These are phyloP conservation scores for Paraplagusia blochii DNA, from an alignment of 2,113 vertebrate genomes.

Conservation along the genomic window DNA sequence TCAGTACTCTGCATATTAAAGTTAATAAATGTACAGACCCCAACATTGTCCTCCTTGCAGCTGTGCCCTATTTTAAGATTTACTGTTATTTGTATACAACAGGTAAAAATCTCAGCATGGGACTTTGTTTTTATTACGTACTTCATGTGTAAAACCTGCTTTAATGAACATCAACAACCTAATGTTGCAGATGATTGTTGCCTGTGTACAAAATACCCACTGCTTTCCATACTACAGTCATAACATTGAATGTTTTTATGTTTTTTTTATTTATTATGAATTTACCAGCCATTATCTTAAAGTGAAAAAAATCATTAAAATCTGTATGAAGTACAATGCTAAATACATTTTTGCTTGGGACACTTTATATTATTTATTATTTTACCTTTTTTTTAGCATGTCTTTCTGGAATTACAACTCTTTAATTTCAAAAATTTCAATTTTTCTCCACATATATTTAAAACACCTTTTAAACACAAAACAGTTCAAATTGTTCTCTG, in stretches of 20 bases:
- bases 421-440: no score
- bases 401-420: no score
- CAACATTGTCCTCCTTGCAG: constrained; percentile 50
- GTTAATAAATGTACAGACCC: constrained; percentile 50
- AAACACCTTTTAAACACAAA: no score
- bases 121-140: constrained; percentile 41
- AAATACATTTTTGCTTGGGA: no score
- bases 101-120: constrained; percentile 74
- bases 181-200: neutral
- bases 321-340: no score
- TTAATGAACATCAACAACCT: neutral
- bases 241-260: neutral
- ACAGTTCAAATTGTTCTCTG: no score
- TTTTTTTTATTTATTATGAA: no score
- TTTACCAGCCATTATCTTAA: no score
- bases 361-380: no score
- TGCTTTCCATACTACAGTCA: neutral
- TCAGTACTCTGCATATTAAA: constrained; percentile 49
- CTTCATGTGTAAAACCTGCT: neutral
- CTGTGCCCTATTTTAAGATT: constrained; percentile 57
- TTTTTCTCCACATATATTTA: no score
- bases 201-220: neutral
- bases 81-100: constrained; percentile 59
- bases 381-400: no score
- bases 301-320: no score